Conservation (phyloP, 2,797 vertebrate genomes). For the Gobionotothen gibberifrons region DNA sequence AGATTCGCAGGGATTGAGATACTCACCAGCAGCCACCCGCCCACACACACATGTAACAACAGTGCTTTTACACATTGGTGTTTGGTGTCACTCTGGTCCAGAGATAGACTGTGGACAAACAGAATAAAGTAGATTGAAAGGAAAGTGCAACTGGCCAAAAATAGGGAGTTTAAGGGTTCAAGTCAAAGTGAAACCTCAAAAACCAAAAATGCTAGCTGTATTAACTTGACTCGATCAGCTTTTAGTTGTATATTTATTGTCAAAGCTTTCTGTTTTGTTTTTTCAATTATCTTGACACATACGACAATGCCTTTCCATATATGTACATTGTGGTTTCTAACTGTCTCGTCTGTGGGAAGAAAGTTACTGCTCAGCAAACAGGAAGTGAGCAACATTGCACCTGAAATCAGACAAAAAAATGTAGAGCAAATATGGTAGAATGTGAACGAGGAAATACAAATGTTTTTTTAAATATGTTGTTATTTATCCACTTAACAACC, state of each 20-base stretch:
- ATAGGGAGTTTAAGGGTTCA: slow-evolving; percentile 13
- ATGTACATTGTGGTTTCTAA: slow-evolving; percentile 79
- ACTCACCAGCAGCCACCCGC: slow-evolving; percentile 51
- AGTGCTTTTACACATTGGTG: slow-evolving; percentile 45
- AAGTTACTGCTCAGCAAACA: slow-evolving; percentile 79
- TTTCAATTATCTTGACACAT: not conserved
- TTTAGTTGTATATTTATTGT: not conserved
- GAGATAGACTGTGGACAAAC: slow-evolving; percentile 18
- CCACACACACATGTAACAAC: slow-evolving; percentile 58
- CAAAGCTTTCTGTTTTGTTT: not conserved
- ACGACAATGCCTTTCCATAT: slow-evolving; percentile 45
- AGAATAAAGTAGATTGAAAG: slow-evolving; percentile 19
- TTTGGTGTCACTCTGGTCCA: slow-evolving; percentile 21
- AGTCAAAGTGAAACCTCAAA: not conserved
- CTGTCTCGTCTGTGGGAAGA: slow-evolving; percentile 75
- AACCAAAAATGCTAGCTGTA: not conserved
- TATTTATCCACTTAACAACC: not conserved
- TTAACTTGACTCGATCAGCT: not conserved
- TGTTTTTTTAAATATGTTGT: not conserved
- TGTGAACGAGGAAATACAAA: not conserved
- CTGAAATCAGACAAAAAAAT: slow-evolving; percentile 34
- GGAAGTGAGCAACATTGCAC: slow-evolving; percentile 81
- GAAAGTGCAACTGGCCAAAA: slow-evolving; percentile 1
- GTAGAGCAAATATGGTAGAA: slow-evolving; percentile 1
- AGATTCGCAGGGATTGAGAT: slow-evolving; percentile 53